Evolutionary conservation across 2,113 vertebrate genomes (phyloP), one percentile per base, ranked within the genome.

Genomic region (Ammodytes marinus): DNA sequence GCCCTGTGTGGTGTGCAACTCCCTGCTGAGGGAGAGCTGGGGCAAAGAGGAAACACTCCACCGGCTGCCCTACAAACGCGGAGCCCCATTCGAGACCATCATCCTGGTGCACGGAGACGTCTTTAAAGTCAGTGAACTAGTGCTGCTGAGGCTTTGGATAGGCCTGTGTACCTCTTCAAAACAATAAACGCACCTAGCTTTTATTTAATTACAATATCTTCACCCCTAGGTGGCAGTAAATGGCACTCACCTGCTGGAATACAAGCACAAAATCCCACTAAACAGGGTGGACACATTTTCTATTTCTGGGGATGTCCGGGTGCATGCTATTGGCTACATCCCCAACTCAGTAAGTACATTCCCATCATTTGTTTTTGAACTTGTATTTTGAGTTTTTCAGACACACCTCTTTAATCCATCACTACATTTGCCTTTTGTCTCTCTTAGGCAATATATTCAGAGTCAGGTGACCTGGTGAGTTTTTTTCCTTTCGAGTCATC

Each of bases 221-320:
- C 3, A 13, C 80, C 42, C 85, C n/a, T 76, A 99, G 98, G 97
- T 99, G 86, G 91, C 97, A 74, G 96, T 99, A 70, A 98, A 99
- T 64, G 96, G 97, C 14, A 93, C 94, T 53, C 97, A 98, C 53
- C 88, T 94, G 39, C 89, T 99, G 90, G 93, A 97, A 45, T 99
- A 97, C 80, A 95, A 95, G 78, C 96, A 99, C 87, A 97, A 96
- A 95, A 91, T 97, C 53, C 92, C 91, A 35, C 88, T 96, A 3
- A 93, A 93, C 85, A 96, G 87, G 86, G 94, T 99, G 43, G 95
- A 99, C 92, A 98, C 97, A 0, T 95, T 99, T 87, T 96, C 96
- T 60, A 94, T 99, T 89, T 96, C 91, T 54, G 98, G 98, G 90
- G 95, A 95, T 58, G 97, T 99, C 80, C 90, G 89, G 52, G 90